These are phyloP conservation scores for Macrostomum cliftonense DNA, from an alignment of 2,888 invertebrate species.

Conservation along the genomic window DNA sequence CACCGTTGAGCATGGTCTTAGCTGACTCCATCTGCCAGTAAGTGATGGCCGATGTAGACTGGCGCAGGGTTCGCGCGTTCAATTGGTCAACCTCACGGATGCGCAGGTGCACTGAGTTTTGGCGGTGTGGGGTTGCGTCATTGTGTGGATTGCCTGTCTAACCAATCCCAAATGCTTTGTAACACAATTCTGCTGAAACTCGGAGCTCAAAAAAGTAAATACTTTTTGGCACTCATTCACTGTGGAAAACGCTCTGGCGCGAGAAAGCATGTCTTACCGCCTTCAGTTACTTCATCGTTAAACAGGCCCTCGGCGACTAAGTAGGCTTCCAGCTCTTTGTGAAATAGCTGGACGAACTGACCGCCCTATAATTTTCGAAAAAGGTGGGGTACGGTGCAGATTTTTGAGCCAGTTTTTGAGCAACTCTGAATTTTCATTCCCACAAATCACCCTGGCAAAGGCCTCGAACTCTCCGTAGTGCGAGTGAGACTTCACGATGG, in stretches of 20 bases:
- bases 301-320: conserved; percentile 34
- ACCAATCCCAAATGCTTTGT: too few relatives aligned
- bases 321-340: conserved; percentile 36
- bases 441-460: conserved; percentile 25
- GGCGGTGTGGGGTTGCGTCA: too few relatives aligned
- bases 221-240: too few relatives aligned
- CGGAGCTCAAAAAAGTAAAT: too few relatives aligned
- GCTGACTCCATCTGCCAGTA: conserved; percentile 37
- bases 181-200: too few relatives aligned
- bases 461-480: conserved; percentile 24
- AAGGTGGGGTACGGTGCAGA: neutral
- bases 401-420: too few relatives aligned
- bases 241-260: too few relatives aligned
- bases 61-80: conserved; percentile 31
- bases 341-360: conserved; percentile 29
- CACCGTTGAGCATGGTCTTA: conserved; percentile 27
- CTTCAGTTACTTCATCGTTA: conserved; percentile 31
- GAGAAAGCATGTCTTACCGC: conserved; percentile 20
- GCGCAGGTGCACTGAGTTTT: conserved; percentile 33
- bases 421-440: too few relatives aligned
- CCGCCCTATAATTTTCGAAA: conserved; percentile 23
- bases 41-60: conserved; percentile 34
- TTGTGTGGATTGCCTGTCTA: too few relatives aligned
- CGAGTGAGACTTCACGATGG: conserved; percentile 26
- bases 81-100: conserved; percentile 34